Percentiles rank a stretch among this genome's conserved stretches.
Conservation (phyloP, 2,113 vertebrate species). For the Platanista minor region DNA sequence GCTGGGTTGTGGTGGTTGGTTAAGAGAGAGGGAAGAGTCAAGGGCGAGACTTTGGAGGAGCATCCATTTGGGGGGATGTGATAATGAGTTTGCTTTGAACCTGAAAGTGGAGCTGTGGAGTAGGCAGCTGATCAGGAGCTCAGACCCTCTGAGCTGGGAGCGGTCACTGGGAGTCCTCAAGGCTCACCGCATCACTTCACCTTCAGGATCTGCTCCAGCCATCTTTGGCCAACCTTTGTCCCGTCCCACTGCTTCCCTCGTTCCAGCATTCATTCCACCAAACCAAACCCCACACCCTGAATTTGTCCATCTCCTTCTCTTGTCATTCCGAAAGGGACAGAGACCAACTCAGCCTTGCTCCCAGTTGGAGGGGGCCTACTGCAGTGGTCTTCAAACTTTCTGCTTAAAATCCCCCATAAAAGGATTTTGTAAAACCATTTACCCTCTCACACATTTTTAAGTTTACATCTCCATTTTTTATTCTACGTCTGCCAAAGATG, state of each 20-base stretch:
- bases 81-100: neutral
- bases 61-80: neutral
- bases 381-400: neutral
- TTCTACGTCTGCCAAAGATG: neutral
- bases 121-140: neutral
- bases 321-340: neutral
- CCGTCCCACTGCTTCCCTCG: neutral
- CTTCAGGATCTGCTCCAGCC: neutral
- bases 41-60: neutral
- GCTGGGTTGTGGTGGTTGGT: neutral
- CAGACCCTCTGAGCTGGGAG: neutral
- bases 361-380: too few species aligned
- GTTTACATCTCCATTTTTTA: slow-evolving; percentile 20
- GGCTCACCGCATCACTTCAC: neutral
- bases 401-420: neutral
- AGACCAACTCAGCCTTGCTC: neutral
- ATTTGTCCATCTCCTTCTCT: neutral
- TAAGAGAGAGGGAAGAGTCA: neutral
- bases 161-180: neutral
- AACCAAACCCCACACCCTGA: neutral
- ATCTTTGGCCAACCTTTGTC: neutral
- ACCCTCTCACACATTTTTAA: neutral
- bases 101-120: neutral
- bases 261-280: neutral
- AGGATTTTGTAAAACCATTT: neutral